A percentile compares a stretch with the other conserved stretches of the same genome.
Conservation (phyloP, 2,888 invertebrate species). For the Alsophila aescularia region DNA sequence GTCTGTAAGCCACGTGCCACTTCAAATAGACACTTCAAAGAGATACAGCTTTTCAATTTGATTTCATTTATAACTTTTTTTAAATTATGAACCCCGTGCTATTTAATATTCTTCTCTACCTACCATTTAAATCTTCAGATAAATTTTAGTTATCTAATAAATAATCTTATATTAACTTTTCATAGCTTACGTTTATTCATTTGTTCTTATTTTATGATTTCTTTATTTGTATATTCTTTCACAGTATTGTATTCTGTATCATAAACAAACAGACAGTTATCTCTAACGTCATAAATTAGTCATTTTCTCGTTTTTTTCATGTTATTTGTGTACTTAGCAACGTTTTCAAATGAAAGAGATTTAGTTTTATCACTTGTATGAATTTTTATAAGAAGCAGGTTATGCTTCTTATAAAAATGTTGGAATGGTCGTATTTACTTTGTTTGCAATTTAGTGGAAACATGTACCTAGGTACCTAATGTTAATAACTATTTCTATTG, state of each 20-base stretch:
- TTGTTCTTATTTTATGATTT: constrained; percentile 7
- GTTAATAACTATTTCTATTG: too few species aligned
- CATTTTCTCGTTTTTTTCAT: constrained; percentile 16
- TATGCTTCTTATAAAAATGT: too few species aligned
- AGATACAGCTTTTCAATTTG: too few species aligned
- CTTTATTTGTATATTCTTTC: constrained; percentile 12
- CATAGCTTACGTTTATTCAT: background rate
- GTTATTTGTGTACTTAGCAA: constrained; percentile 8
- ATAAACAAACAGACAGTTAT: constrained; percentile 2
- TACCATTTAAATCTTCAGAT: too few species aligned
- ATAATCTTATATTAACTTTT: too few species aligned
- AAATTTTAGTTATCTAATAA: too few species aligned
- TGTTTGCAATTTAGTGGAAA: background rate
- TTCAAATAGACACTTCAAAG: too few species aligned
- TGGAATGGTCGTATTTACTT: constrained; percentile 1
- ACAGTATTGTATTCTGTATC: background rate
- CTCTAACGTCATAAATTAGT: constrained; percentile 21
- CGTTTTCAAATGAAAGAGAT: constrained; percentile 13
- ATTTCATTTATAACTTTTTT: too few species aligned
- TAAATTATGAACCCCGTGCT: too few species aligned
- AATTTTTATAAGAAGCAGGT: too few species aligned
- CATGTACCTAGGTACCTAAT: background rate
- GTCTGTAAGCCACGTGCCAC: too few species aligned
- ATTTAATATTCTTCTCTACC: too few species aligned
- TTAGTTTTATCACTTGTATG: constrained; percentile 21